Percentiles rank a stretch among this genome's conserved stretches.
Evolutionary conservation across 2,888 invertebrate genomes (phyloP).

Genomic region (Aphidius colemani): DNA sequence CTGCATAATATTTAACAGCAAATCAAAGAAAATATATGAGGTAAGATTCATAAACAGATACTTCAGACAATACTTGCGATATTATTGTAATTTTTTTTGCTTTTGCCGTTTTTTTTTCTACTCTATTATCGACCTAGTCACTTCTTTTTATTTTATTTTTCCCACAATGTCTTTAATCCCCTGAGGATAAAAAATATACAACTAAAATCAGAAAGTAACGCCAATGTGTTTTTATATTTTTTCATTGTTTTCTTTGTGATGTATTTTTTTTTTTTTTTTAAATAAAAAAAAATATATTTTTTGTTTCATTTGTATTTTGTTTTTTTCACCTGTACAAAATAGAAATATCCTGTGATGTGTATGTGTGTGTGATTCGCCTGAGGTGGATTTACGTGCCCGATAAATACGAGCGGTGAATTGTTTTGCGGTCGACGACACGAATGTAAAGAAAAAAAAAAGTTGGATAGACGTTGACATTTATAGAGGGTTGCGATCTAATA

Average conservation of each 20-base stretch:
- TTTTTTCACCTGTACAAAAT: slow-evolving; percentile 22
- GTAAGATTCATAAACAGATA: too few relatives aligned
- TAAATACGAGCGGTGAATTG: slow-evolving; percentile 23
- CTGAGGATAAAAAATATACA: slow-evolving; percentile 20
- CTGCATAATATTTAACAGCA: too few relatives aligned
- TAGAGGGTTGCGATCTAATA: background rate
- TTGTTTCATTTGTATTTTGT: slow-evolving; percentile 7
- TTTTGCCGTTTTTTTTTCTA: slow-evolving; percentile 12
- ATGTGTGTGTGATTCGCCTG: slow-evolving; percentile 20
- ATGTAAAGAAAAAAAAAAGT: slow-evolving; percentile 1
- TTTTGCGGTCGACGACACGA: slow-evolving; percentile 14
- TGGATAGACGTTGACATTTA: background rate
- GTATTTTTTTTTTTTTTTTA: too few relatives aligned
- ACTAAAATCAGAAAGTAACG: slow-evolving; percentile 14
- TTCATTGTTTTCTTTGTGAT: background rate
- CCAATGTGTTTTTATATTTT: slow-evolving; percentile 15
- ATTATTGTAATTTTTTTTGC: background rate
- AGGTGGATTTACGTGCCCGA: slow-evolving; percentile 20
- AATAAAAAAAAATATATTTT: slow-evolving; percentile 1
- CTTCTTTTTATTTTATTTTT: slow-evolving; percentile 11
- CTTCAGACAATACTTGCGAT: too few relatives aligned
- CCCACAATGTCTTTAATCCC: slow-evolving; percentile 26
- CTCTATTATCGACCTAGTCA: slow-evolving; percentile 22
- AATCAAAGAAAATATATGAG: too few relatives aligned
- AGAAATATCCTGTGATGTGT: slow-evolving; percentile 11